Base-by-base conservation (phyloP, 2,797 vertebrate species). In the Chloroceryle inda region DNA sequence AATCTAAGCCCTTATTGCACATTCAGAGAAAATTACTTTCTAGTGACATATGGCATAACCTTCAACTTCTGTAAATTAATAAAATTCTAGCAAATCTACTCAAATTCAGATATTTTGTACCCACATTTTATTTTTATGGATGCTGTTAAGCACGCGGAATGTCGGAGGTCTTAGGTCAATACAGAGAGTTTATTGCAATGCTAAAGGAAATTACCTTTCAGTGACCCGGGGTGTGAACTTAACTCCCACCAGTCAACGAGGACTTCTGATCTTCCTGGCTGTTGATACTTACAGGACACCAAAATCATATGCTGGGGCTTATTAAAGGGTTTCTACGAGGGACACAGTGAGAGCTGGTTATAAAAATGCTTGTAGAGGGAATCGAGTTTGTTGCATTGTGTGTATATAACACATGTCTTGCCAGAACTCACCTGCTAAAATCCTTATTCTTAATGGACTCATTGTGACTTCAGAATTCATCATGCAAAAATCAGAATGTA, bases 1-100 rank as follows among this genome's bases (percentile, higher is more conserved):
- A 95, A 97, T 86, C 86, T 85, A 92, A 95, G 93, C 88, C 88
- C 93, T 97, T 96, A 96, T 90, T 97, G 95, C 95, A 85, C 68
- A 96, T 96, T 96, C 89, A 91, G 96, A 96, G 95, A 94, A 97
- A 97, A 97, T 97, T 97, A 97, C 97, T 96, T 97, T 92, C 91
- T 74, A 92, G 94, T 93, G 95, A 97, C 97, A 97, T 97, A 97
- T 94, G 96, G 95, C 94, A 92, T 92, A 97, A 97, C 97, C 97
- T 96, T 96, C 97, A 94, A 94, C 96, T 93, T 88, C 94, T 91
- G 92, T 83, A 97, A 97, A 97, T 97, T 97, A 97, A 97, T 97
- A 97, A 95, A 97, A 97, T 94, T 88, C 92, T 17, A 90, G 93
- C 37, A 96, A 96, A 96, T 94, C 95, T 88, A 69, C 92, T 95